Conservation (phyloP, 2,888 invertebrate species). For the Amiota mariae region DNA sequence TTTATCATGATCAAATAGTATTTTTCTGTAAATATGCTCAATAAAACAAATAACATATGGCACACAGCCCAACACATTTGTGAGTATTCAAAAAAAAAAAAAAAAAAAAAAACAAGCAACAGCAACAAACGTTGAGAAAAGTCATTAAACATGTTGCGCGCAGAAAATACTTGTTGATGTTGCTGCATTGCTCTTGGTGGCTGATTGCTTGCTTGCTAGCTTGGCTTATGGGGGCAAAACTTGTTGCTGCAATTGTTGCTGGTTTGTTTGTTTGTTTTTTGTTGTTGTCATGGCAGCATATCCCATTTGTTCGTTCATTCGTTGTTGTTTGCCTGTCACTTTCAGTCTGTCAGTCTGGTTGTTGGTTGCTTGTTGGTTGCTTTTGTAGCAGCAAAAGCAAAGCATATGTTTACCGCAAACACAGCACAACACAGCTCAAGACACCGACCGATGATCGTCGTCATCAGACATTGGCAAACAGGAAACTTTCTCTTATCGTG, state of each 20-base stretch:
- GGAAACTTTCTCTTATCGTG: conserved; percentile 59
- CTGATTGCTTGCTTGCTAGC: conserved; percentile 8
- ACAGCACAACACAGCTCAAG: not conserved
- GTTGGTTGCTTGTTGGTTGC: too few relatives aligned
- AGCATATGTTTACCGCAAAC: conserved; percentile 13
- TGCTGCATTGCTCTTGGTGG: conserved; percentile 19
- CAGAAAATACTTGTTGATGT: conserved; percentile 30
- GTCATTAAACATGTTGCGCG: conserved; percentile 31
- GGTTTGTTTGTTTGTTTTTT: conserved; percentile 15
- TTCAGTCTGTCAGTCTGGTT: conserved; percentile 25
- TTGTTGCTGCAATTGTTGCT: conserved; percentile 21
- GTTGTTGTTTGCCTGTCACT: conserved; percentile 26
- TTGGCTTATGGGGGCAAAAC: conserved; percentile 25
- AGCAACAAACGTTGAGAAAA: conserved; percentile 8
- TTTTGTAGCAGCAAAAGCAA: conserved; percentile 6
- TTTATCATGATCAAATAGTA: too few relatives aligned
- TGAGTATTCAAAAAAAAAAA: not conserved
- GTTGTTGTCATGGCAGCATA: conserved; percentile 22
- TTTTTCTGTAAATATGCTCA: too few relatives aligned
- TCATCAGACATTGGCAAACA: conserved; percentile 28
- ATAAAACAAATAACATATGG: too few relatives aligned
- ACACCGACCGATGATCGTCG: too few relatives aligned
- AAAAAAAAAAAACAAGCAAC: conserved; percentile 1
- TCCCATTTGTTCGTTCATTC: conserved; percentile 1
- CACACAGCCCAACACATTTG: not conserved